These are phyloP conservation scores for Myzus persicae DNA, from an alignment of 1,140 invertebrate genomes.

Conservation along the genomic window DNA sequence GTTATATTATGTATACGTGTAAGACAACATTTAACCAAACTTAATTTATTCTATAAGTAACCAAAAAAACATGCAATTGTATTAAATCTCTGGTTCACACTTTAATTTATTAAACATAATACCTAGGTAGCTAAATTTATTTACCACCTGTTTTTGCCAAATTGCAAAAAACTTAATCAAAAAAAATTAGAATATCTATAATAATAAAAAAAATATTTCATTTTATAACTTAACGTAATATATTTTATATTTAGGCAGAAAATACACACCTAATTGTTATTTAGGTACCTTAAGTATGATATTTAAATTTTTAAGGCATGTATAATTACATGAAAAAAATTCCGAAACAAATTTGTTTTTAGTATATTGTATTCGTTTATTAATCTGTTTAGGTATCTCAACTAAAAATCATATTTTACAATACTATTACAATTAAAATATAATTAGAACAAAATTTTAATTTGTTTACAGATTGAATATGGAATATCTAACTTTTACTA, in stretches of 20 bases:
- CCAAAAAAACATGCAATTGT: background rate
- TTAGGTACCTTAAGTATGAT: background rate
- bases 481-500: background rate
- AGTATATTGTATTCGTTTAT: too few species aligned
- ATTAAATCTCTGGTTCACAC: too few species aligned
- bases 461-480: background rate
- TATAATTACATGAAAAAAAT: too few species aligned
- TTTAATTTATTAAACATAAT: background rate
- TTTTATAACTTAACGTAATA: too few species aligned
- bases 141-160: background rate
- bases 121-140: background rate
- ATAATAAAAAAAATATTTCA: too few species aligned
- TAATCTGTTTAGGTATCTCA: background rate
- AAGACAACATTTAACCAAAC: background rate
- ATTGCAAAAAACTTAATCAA: background rate
- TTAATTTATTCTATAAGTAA: background rate
- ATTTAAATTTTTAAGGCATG: background rate
- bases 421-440: too few species aligned
- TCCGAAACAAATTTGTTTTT: too few species aligned
- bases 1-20: background rate
- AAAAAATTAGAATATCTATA: background rate
- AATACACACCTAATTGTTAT: too few species aligned
- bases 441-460: background rate
- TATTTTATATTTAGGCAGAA: too few species aligned
- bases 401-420: background rate